A percentile compares a stretch with the other conserved stretches of the same genome.
phyloP scores from a whole-genome alignment of 2,888 invertebrate genomes.

The Cetonia aurata region DNA sequence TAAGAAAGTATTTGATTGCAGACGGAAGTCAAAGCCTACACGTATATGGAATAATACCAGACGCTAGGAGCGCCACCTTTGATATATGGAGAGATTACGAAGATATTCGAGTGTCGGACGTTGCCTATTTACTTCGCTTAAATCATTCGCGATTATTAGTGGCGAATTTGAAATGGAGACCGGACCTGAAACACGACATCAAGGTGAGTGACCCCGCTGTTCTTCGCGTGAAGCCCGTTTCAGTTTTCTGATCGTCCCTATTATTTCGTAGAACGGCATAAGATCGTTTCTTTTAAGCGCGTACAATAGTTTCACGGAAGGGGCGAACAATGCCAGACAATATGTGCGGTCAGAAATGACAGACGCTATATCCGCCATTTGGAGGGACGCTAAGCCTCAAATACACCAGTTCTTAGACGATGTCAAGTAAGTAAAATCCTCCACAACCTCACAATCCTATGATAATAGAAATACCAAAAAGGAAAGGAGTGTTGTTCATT shows the following conservation, averaged over 20 bases:
- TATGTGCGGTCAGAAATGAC: slow-evolving; percentile 78
- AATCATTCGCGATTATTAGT: slow-evolving; percentile 88
- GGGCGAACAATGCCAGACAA: slow-evolving; percentile 75
- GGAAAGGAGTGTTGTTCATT: background rate
- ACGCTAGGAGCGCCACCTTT: slow-evolving; percentile 80
- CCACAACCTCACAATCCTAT: background rate
- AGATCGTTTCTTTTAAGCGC: slow-evolving; percentile 41
- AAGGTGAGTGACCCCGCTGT: slow-evolving; percentile 62
- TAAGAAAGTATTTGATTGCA: slow-evolving; percentile 49
- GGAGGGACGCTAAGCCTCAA: slow-evolving; percentile 81
- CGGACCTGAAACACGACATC: slow-evolving; percentile 76
- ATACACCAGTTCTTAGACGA: slow-evolving; percentile 80
- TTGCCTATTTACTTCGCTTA: slow-evolving; percentile 82
- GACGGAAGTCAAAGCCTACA: slow-evolving; percentile 77
- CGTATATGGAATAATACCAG: slow-evolving; percentile 81
- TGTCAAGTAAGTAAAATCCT: slow-evolving; percentile 67
- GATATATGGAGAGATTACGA: slow-evolving; percentile 88
- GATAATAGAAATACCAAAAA: slow-evolving; percentile 16
- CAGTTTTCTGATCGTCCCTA: slow-evolving; percentile 21
- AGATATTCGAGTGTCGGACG: slow-evolving; percentile 81
- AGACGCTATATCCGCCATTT: slow-evolving; percentile 77
- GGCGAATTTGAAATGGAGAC: slow-evolving; percentile 84
- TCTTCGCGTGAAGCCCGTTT: background rate
- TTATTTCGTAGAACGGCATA: slow-evolving; percentile 43
- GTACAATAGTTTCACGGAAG: slow-evolving; percentile 45